Base-by-base conservation (phyloP, 1,140 invertebrate genomes). In the Pseudomyrmex gracilis region DNA sequence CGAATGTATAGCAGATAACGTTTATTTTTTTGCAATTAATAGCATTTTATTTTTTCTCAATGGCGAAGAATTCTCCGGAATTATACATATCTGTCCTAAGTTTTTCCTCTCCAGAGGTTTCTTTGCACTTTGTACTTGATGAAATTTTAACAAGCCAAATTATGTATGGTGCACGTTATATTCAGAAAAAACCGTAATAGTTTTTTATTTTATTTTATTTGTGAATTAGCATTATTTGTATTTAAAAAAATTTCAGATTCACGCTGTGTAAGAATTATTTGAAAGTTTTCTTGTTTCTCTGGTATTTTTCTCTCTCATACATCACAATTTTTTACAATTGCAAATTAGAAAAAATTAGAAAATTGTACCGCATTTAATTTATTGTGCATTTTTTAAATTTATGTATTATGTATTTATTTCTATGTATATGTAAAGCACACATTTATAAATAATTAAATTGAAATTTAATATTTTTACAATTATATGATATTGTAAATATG, bases 1-100 rank as follows among this genome's bases (percentile, higher is more conserved):
- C 45, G 76, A 80, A 70, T 70, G 15, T 58, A 66, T n/a, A 51
- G 61, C 45, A 55, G 71, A 53, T 80, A 70, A 53, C 15, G 20
- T 43, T 24, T n/a, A 5, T 9, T 43, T 71, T 70, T 70, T n/a
- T 10, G 10, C 43, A 10, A 67, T 66, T 61, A 24, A 45, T 20
- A 22, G 51, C 2, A 67, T 9, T 53, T 13, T 47, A 17, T 43
- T 8, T 17, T 10, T 17, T 67, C 13, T 67, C 51, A 47, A 58
- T 78, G 53, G 47, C 53, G 4, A 22, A 78, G 57, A 58, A 70
- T 78, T 68, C 57, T 78, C 43, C 57, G 15, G n/a, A 20, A 24
- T 12, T 34, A 12, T 67, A 47, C n/a, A 20, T 24, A 43, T 24
- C 24, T 68, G 43, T 9, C 15, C 8, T n/a, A 20, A 24, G 47